Percentiles rank a stretch among this genome's conserved stretches.
Evolutionary conservation across 92 coral and sea anemone species (phyloP).

Genomic region (Zoanthus solanderi): DNA sequence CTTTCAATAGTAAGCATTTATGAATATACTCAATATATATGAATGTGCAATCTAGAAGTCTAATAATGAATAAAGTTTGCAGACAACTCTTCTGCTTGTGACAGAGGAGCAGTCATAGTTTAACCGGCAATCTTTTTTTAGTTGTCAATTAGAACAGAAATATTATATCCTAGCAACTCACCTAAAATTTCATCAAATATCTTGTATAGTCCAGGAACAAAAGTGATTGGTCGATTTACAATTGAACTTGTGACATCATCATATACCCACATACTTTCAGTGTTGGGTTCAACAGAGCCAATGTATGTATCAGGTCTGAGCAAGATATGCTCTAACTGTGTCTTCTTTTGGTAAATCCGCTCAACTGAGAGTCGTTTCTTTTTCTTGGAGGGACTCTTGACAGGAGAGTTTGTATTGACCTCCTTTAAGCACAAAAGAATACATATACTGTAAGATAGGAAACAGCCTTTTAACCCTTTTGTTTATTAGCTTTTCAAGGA

Average conservation of each 20-base stretch:
- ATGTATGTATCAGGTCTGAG: conserved; percentile 98
- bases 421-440: conserved; percentile 55
- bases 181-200: conserved; percentile 99
- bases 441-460: neutral
- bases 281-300: conserved; percentile 96
- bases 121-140: too few species aligned
- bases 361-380: conserved; percentile 97
- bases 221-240: conserved; percentile 87
- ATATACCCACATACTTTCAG: conserved; percentile 96
- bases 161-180: conserved; percentile 34
- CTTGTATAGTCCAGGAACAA: conserved; percentile 97
- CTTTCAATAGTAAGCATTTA: too few species aligned
- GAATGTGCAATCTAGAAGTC: too few species aligned
- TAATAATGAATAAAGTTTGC: too few species aligned
- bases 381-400: conserved; percentile 66
- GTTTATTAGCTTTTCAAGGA: too few species aligned
- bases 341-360: conserved; percentile 97
- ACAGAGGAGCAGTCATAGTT: too few species aligned
- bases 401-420: conserved; percentile 58
- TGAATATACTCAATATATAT: too few species aligned
- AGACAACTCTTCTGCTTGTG: too few species aligned
- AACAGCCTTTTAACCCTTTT: too few species aligned
- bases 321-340: conserved; percentile 95
- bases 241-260: conserved; percentile 83
- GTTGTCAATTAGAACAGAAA: too few species aligned